Evolutionary conservation across 2,888 invertebrate species (phyloP).

Genomic region (Plemyria rubiginata): DNA sequence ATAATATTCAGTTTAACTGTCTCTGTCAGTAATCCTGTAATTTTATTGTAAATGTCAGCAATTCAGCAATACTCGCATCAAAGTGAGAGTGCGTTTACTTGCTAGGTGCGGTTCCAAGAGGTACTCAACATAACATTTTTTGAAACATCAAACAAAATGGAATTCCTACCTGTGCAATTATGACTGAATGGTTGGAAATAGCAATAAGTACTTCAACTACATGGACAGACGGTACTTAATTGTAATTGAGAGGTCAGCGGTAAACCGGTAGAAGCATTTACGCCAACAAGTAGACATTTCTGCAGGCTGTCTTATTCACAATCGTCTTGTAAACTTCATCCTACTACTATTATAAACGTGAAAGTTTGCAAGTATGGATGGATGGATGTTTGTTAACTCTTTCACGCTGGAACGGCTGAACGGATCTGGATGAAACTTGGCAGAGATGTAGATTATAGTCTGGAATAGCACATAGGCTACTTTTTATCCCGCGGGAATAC

Average conservation of each 20-base stretch:
- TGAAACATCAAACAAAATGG: constrained; percentile 1
- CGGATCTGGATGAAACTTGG: no score
- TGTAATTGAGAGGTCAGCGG: constrained; percentile 25
- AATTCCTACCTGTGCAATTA: not conserved
- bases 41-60: not conserved
- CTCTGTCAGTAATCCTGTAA: not conserved
- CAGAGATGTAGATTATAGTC: no score
- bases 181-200: constrained; percentile 4
- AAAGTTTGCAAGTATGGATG: no score
- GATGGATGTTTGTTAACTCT: no score
- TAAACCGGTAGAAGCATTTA: constrained; percentile 30
- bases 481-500: no score
- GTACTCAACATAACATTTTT: not conserved
- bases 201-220: constrained; percentile 10
- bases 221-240: constrained; percentile 18
- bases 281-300: constrained; percentile 20
- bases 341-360: no score
- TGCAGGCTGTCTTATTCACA: not conserved
- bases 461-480: no score
- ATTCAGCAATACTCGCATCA: not conserved
- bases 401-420: no score
- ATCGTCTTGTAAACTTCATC: not conserved
- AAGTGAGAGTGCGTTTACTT: not conserved
- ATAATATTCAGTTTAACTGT: not conserved
- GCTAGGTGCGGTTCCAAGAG: not conserved